A percentile compares a stretch with the other conserved stretches of the same genome.
These are phyloP conservation scores for Leptopilina boulardi DNA, from an alignment of 1,140 invertebrate species.

Conservation along the genomic window DNA sequence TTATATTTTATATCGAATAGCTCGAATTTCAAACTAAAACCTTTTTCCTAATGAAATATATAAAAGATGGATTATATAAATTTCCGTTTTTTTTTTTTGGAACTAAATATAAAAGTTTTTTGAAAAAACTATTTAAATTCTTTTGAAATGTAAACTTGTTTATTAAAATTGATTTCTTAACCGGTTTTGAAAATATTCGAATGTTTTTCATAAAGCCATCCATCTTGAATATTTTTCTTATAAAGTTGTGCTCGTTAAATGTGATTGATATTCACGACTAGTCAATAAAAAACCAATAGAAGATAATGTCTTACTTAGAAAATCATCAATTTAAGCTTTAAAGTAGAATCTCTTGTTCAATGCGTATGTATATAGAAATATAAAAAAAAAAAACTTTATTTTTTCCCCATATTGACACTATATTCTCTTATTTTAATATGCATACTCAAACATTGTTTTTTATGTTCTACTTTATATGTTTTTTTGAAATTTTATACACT, in stretches of 20 bases:
- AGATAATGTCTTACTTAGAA: not conserved
- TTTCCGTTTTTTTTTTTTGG: not conserved
- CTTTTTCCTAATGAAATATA: slow-evolving; percentile 1
- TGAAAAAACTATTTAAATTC: too few relatives aligned
- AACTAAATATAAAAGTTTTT: too few relatives aligned
- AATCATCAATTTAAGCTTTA: slow-evolving; percentile 15
- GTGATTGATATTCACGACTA: slow-evolving; percentile 11
- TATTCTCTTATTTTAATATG: not conserved
- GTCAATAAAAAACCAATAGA: not conserved
- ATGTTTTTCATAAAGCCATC: not conserved
- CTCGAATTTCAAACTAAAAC: slow-evolving; percentile 16
- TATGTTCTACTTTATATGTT: not conserved
- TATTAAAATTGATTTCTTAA: not conserved
- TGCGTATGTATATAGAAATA: not conserved
- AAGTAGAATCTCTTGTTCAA: slow-evolving; percentile 1
- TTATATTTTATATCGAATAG: not conserved
- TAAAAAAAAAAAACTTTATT: not conserved
- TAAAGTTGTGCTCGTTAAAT: not conserved
- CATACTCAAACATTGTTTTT: not conserved
- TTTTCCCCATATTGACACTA: not conserved
- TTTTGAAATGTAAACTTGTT: not conserved
- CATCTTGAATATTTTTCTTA: slow-evolving; percentile 13
- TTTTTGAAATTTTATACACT: not conserved
- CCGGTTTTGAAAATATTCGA: not conserved
- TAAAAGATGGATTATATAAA: not conserved